Evolutionary conservation across 2,888 invertebrate species (phyloP).

Genomic region (Drosophila picticornis): DNA sequence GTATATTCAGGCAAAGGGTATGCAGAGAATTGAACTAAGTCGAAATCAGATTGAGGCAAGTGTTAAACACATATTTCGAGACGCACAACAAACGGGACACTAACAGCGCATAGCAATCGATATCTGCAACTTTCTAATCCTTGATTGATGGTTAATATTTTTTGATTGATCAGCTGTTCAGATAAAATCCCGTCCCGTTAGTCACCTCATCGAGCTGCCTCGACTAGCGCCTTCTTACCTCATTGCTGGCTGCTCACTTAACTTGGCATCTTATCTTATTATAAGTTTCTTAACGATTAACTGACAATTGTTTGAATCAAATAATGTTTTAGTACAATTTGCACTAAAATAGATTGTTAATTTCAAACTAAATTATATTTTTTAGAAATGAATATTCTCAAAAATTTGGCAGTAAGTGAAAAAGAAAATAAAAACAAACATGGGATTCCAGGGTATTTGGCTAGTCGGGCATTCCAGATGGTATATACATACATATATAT

Average conservation of each 20-base stretch:
- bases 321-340: not conserved
- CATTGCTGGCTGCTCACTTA: fast-evolving
- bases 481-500: not conserved
- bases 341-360: not conserved
- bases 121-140: too few relatives aligned
- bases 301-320: not conserved
- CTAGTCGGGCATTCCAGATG: not conserved
- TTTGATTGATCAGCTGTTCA: not conserved
- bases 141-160: too few relatives aligned
- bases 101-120: too few relatives aligned
- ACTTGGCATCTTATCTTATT: not conserved
- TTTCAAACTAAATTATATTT: too few relatives aligned
- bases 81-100: not conserved
- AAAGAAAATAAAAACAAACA: not conserved
- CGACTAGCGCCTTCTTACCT: not conserved
- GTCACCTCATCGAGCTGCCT: not conserved
- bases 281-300: too few relatives aligned
- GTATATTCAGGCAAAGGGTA: not conserved
- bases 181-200: not conserved
- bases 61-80: not conserved
- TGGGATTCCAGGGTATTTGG: not conserved
- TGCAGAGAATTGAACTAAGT: not conserved
- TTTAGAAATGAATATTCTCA: too few relatives aligned
- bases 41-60: not conserved
- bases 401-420: too few relatives aligned